A percentile compares a stretch with the other conserved stretches of the same genome.
Evolutionary conservation across 2,113 vertebrate genomes (phyloP).

Genomic region (Aegithalos caudatus): DNA sequence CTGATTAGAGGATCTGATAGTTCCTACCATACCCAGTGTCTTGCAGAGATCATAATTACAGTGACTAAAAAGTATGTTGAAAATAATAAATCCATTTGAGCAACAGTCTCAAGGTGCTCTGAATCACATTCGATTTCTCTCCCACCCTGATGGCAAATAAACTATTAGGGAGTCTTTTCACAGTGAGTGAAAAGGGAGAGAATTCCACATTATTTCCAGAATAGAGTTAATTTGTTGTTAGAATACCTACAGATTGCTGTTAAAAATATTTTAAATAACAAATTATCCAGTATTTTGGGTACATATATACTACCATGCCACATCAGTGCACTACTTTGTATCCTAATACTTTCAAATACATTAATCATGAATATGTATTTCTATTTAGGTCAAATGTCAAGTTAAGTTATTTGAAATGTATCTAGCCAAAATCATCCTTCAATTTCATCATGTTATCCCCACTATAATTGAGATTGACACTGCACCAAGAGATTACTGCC

Average conservation of each 20-base stretch:
- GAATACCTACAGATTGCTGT: neutral
- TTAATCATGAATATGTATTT: neutral
- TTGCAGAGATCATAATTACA: neutral
- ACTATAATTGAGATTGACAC: neutral
- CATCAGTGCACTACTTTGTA: neutral
- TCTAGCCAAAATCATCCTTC: neutral
- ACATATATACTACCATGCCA: neutral
- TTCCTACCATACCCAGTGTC: neutral
- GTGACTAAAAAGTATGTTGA: neutral
- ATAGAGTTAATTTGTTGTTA: neutral
- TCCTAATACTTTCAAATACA: neutral
- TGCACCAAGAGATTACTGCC: neutral
- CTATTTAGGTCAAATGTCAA: neutral
- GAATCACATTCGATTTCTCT: neutral
- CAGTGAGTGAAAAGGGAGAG: neutral
- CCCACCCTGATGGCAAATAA: neutral
- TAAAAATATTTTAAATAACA: neutral
- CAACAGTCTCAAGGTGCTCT: neutral
- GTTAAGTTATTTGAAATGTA: neutral
- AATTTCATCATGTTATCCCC: neutral
- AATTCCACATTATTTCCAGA: neutral
- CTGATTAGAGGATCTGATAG: neutral
- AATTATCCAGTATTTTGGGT: neutral
- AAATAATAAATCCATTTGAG: neutral
- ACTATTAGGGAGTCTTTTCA: neutral